Evolutionary conservation across 2,797 vertebrate genomes (phyloP), one percentile per base, ranked within the genome.

Genomic region (Halcyon badia): DNA sequence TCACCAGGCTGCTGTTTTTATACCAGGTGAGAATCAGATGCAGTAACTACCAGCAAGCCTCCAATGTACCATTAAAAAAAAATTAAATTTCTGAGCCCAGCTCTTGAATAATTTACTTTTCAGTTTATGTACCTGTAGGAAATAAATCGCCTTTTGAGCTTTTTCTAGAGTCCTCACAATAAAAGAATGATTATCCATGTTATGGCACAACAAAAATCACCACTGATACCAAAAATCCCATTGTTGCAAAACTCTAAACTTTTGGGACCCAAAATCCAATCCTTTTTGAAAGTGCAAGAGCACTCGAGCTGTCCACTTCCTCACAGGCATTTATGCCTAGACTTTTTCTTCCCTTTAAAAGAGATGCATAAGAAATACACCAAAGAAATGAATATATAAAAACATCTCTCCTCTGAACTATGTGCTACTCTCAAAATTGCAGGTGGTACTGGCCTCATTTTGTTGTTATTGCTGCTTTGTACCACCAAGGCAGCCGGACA

Each of bases 181-280:
- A 56, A 85, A 2, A 70, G 8, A 42, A 37, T 49, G 2, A 72
- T 64, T n/a, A 83, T 8, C 39, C 6, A 14, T 6, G 18, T 60
- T 64, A 60, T 0, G 2, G 3, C 49, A 65, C 9, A 14, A 70
- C 70, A 75, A 52, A 9, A 0, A 9, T 33, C 5, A 54, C 2
- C 2, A 6, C n/a, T 30, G 19, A n/a, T 3, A 17, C 22, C 31
- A 24, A 44, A 72, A 12, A 51, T 51, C 7, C 14, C 10, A 6
- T 82, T 51, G 18, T 57, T 82, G 44, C 3, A 25, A 66, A 84
- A 82, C 3, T 68, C 30, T 30, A n/a, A 39, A 25, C 11, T 65
- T 51, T 44, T 13, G 13, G 20, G 14, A 41, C 33, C 10, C 42
- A 51, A 87, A 90, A 72, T 51, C 13, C 35, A 71, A 52, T 41